These are phyloP conservation scores for Drosophila sturtevanti DNA, from an alignment of 1,140 invertebrate species.

Conservation along the genomic window DNA sequence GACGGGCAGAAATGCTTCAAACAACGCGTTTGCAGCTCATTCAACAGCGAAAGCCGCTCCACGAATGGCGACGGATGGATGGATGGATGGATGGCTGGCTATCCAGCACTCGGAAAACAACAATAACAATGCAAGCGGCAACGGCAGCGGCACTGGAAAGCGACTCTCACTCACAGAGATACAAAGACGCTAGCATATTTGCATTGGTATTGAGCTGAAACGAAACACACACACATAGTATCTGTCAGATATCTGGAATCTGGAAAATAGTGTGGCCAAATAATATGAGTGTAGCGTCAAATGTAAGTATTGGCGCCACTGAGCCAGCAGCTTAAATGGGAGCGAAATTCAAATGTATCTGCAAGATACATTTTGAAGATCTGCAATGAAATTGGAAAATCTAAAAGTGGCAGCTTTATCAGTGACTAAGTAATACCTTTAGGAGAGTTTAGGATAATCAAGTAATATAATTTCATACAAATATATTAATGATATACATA, in stretches of 20 bases:
- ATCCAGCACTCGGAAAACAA: slow-evolving; percentile 36
- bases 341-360: slow-evolving; percentile 1
- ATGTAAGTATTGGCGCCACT: slow-evolving; percentile 12
- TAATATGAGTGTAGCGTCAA: neutral
- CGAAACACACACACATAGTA: no score
- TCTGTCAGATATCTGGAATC: slow-evolving; percentile 8
- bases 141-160: slow-evolving; percentile 21
- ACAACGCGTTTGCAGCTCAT: slow-evolving; percentile 55
- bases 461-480: no score
- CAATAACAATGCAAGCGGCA: slow-evolving; percentile 50
- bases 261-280: neutral
- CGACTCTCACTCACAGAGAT: slow-evolving; percentile 47
- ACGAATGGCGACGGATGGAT: slow-evolving; percentile 53
- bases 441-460: no score
- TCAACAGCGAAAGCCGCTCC: slow-evolving; percentile 77
- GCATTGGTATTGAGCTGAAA: slow-evolving; percentile 35
- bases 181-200: slow-evolving; percentile 15
- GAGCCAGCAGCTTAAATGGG: slow-evolving; percentile 9
- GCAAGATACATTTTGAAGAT: neutral
- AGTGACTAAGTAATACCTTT: no score
- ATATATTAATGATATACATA: no score
- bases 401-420: no score
- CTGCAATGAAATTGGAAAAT: no score
- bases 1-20: slow-evolving; percentile 1
- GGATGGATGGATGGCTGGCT: slow-evolving; percentile 33